Conservation (phyloP, 1,140 invertebrate genomes). For the Heliconius melpomene region DNA sequence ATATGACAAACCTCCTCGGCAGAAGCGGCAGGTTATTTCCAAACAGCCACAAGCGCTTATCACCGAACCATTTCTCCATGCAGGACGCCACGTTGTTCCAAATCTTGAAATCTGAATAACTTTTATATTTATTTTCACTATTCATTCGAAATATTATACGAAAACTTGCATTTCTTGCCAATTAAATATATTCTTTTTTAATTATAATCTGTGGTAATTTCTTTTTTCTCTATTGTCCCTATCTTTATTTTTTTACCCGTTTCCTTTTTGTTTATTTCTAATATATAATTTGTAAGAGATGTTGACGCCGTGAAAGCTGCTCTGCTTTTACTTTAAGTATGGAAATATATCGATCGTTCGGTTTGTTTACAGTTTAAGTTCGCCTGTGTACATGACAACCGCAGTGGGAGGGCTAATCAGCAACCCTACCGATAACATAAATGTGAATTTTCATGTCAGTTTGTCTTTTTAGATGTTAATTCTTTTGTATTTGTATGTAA, state of each 20-base stretch:
- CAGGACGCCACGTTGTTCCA: constrained; percentile 80
- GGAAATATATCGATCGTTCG: constrained; percentile 70
- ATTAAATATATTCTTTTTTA: constrained; percentile 22
- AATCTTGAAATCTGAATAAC: constrained; percentile 61
- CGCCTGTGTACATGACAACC: constrained; percentile 79
- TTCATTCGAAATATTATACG: constrained; percentile 66
- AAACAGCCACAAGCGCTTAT: constrained; percentile 92
- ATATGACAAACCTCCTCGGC: constrained; percentile 85
- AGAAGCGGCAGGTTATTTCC: constrained; percentile 91
- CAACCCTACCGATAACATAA: neutral
- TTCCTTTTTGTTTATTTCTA: constrained; percentile 6
- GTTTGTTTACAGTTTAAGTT: constrained; percentile 77
- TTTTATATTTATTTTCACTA: constrained; percentile 33
- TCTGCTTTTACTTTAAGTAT: constrained; percentile 61
- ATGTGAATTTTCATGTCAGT: neutral
- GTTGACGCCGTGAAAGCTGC: constrained; percentile 56
- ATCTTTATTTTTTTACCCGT: neutral
- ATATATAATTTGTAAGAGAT: constrained; percentile 37
- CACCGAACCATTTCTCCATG: constrained; percentile 95
- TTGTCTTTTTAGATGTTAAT: neutral
- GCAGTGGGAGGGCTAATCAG: constrained; percentile 58
- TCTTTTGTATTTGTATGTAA: neutral
- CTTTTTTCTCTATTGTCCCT: neutral
- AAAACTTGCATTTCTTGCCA: constrained; percentile 59
- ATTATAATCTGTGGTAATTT: neutral